Base-by-base conservation (phyloP, 1,140 invertebrate genomes). In the Drosophila pectinifera region DNA sequence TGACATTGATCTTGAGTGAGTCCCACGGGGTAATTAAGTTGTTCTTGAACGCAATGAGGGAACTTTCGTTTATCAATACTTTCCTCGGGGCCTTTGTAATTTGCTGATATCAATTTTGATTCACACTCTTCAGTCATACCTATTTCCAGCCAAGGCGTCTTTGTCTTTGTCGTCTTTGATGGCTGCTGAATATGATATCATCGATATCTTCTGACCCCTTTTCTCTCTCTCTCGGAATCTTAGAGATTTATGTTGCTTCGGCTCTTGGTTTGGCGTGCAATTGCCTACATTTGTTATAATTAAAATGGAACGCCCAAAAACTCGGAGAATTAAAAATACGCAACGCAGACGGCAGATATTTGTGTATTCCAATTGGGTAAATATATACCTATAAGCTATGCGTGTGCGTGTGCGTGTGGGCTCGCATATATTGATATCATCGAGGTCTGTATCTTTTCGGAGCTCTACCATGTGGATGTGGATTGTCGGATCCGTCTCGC, bases 201-300 rank as follows among this genome's bases (percentile, higher is more conserved):
- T 74, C 72, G 58, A 56, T 56, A 39, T 56, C 41, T 56, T 36
- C 62, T 34, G 20, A 28, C 22, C 54, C 26, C 31, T 34, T 36
- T 51, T 28, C 28, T 11, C 26, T 28, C 42, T 62, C 34, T 5
- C 31, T n/a, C 34, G 11, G n/a, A 49, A 38, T 58, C 73, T 36
- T 24, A 49, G 22, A 64, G 58, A 74, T 74, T 74, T 74, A 74
- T 74, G 72, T 34, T 34, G 13, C 11, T 34, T 36, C 18, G 45
- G n/a, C 24, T 73, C 56, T 28, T 24, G 36, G 28, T 22, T 46
- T 36, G 51, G 62, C 63, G 4, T 74, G 70, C 72, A 74, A 74
- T 74, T 74, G 72, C 58, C 70, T 70, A 54, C 51, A 72, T 72
- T 72, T 72, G 49, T 74, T 64, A 74, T 74, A 74, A 56, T 74